Evolutionary conservation across 1,140 invertebrate genomes (phyloP), one percentile per base, ranked within the genome.

Genomic region (Drosophila ogumai): DNA sequence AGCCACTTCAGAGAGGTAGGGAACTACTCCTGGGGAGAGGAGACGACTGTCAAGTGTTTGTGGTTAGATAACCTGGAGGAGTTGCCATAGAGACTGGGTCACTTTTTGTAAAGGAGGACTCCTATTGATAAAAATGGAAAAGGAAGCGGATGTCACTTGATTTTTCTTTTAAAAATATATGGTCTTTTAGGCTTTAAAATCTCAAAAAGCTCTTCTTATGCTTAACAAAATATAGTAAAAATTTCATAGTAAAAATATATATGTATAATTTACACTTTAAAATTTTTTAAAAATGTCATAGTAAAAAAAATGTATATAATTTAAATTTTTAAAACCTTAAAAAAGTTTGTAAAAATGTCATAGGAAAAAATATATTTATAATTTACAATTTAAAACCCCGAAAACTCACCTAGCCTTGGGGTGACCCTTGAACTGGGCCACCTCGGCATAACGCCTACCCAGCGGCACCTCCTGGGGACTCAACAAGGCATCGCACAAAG

Each of bases 381-480:
- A 25, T 19, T 38, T 12, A 25, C 13, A 34, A 15, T n/a, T 52
- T 13, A 34, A n/a, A 56, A 12, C 32, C 34, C 13, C 25, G 0
- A 34, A 22, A 22, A 79, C 78, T 79, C 60, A 81, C 91, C 91
- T 91, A 63, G 91, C 87, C 84, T 86, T 87, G 72, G 50, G 50
- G 38, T 81, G 87, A 32, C 65, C 55, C 58, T 93, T 93, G 66
- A 92, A 92, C 57, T 92, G 92, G 12, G 91, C 57, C 46, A 93
- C 92, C 64, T 93, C 92, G 54, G 92, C 92, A 47, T 93, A 93
- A 1, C 92, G 90, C 12, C 92, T 64, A 7, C 91, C 92, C 75
- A 93, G 73, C 4, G 92, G 92, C 58, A 57, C 92, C 60, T 93
- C 92, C 77, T 92, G 90, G 7, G 92, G 92, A 86, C 92, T 93